Conservation (phyloP, 2,888 invertebrate species). For the Chrysodeixis includens region DNA sequence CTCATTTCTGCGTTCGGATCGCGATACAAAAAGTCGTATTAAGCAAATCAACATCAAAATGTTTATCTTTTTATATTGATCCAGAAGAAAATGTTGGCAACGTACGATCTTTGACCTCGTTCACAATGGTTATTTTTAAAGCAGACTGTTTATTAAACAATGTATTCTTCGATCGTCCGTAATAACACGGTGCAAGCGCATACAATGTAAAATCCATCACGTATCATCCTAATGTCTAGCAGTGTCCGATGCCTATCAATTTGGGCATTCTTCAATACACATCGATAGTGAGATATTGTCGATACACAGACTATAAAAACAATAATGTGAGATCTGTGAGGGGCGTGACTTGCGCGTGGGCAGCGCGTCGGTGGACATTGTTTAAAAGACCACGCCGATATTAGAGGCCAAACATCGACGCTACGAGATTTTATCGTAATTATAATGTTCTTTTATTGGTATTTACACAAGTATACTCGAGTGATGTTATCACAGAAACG, state of each 20-base stretch:
- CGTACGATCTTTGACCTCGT: constrained; percentile 40
- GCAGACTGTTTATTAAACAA: constrained; percentile 50
- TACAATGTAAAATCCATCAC: constrained; percentile 61
- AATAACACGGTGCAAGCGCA: constrained; percentile 52
- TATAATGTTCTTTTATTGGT: constrained; percentile 87
- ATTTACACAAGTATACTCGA: constrained; percentile 79
- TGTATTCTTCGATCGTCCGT: constrained; percentile 45
- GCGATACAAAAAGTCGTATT: constrained; percentile 31
- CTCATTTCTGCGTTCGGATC: constrained; percentile 52
- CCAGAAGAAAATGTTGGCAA: constrained; percentile 32
- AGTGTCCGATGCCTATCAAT: constrained; percentile 65
- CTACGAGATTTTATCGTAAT: constrained; percentile 83
- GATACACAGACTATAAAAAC: constrained; percentile 67
- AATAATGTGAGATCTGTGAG: constrained; percentile 75
- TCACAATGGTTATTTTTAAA: constrained; percentile 42
- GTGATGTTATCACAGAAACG: constrained; percentile 64
- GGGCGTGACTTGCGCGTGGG: constrained; percentile 85
- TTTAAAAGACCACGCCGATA: constrained; percentile 78
- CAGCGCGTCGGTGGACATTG: constrained; percentile 85
- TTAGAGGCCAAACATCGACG: constrained; percentile 80
- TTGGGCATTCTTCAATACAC: constrained; percentile 65
- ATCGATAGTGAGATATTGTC: constrained; percentile 75
- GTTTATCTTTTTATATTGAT: constrained; percentile 7
- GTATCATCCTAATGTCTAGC: constrained; percentile 64
- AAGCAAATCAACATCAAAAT: not conserved